Evolutionary conservation across 2,888 invertebrate species (phyloP), one percentile per base, ranked within the genome.

Genomic region (Mesorhabditis belari): DNA sequence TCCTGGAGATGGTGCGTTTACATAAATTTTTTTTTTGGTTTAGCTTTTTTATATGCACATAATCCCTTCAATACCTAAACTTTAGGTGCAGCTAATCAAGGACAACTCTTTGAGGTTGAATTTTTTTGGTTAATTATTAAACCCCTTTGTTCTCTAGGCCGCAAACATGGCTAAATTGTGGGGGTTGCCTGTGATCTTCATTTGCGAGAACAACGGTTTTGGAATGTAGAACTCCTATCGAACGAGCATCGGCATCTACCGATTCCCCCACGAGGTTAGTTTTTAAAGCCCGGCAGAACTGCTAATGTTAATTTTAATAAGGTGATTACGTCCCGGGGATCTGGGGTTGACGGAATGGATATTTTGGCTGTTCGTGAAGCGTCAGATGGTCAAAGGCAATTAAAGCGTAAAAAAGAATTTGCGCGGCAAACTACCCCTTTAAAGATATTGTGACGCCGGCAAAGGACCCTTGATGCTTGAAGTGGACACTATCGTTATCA

Each of bases 341-440:
- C 67, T 92, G 92, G 92, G 92, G 93, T 85, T 50, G 95, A 98
- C 85, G 96, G 94, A 64, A 98, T 98, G 96, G 95, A 98, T 82
- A 88, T 95, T 0, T 82, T 96, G 59, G 92, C 93, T 2, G 89
- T 94, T 0, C 86, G 89, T 73, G 92, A 92, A 83, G 94, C 92
- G 23, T 74, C 54, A 83, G 86, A 74, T 95, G 87, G 82, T 90
- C 91, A 55, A 87, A 90, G n/a, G n/a, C n/a, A n/a, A n/a, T n/a
- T n/a, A n/a, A n/a, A n/a, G n/a, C n/a, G n/a, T n/a, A n/a, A n/a
- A n/a, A n/a, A n/a, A n/a, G n/a, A n/a, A n/a, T n/a, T n/a, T n/a
- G n/a, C n/a, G n/a, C n/a, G n/a, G n/a, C n/a, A n/a, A n/a, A n/a
- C n/a, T n/a, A n/a, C n/a, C n/a, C n/a, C n/a, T n/a, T n/a, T n/a